Conservation (phyloP, 2,113 vertebrate genomes). For the Poicephalus gulielmi region DNA sequence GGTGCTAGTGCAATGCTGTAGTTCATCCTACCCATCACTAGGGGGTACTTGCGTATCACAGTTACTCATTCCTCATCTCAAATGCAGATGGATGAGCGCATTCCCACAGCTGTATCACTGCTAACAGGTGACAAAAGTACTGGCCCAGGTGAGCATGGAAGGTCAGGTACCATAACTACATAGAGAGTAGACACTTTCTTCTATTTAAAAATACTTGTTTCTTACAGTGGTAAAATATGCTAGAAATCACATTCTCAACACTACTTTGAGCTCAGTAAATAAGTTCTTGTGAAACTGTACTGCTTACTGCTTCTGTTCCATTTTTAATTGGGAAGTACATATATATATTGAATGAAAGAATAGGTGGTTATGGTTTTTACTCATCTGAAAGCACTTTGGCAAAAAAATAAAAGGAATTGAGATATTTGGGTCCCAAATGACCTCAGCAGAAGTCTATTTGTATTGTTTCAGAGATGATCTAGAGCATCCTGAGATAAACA, state of each 20-base stretch:
- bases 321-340: background rate
- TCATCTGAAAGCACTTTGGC: background rate
- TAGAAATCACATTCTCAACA: background rate
- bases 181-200: background rate
- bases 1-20: background rate
- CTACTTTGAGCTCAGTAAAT: background rate
- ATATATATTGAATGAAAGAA: background rate
- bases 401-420: background rate
- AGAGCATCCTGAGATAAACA: background rate
- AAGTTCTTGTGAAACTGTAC: background rate
- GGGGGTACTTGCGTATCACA: slow-evolving; percentile 40
- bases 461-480: background rate
- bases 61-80: background rate
- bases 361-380: background rate
- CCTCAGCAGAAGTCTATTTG: background rate
- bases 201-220: background rate
- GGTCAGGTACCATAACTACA: background rate
- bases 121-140: background rate
- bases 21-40: slow-evolving; percentile 34
- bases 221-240: background rate
- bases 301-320: background rate
- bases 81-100: background rate
- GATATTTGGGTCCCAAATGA: background rate
- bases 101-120: background rate
- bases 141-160: background rate